phyloP scores from a whole-genome alignment of 2,888 invertebrate genomes.

The Lymantria monacha region DNA sequence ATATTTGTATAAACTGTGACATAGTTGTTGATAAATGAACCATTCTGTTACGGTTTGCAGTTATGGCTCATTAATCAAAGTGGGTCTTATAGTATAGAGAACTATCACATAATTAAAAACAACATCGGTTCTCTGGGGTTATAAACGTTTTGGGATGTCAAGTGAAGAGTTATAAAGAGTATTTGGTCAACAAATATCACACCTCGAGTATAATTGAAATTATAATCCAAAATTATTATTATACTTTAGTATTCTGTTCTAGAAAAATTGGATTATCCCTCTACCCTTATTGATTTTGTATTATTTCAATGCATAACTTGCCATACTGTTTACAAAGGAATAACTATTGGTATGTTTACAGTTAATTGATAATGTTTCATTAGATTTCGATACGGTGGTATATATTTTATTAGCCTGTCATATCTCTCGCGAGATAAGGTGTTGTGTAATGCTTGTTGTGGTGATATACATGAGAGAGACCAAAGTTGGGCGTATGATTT shows the following conservation, averaged over 20 bases:
- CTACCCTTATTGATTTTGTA: not conserved
- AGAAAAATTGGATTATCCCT: not conserved
- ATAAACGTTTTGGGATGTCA: conserved; percentile 63
- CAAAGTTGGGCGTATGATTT: conserved; percentile 14
- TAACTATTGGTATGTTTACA: not conserved
- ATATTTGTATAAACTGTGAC: conserved; percentile 57
- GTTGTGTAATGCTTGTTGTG: not conserved
- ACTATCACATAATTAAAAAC: conserved; percentile 49
- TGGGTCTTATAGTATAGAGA: conserved; percentile 48
- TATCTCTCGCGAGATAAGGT: not conserved
- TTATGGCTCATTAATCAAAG: conserved; percentile 58
- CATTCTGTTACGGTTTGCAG: conserved; percentile 69
- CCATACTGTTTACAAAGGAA: not conserved
- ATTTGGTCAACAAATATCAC: conserved; percentile 43
- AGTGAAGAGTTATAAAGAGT: conserved; percentile 68
- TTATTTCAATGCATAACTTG: not conserved
- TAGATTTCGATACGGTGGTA: conserved; percentile 5
- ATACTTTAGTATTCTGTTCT: no score
- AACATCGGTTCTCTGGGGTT: conserved; percentile 64
- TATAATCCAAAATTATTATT: no score
- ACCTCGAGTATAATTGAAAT: conserved; percentile 19
- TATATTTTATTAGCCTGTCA: conserved; percentile 38
- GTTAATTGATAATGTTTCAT: not conserved
- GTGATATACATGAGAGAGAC: not conserved
- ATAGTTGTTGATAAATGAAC: conserved; percentile 59